phyloP scores from a whole-genome alignment of 2,797 vertebrate genomes.

The Ceryle rudis region DNA sequence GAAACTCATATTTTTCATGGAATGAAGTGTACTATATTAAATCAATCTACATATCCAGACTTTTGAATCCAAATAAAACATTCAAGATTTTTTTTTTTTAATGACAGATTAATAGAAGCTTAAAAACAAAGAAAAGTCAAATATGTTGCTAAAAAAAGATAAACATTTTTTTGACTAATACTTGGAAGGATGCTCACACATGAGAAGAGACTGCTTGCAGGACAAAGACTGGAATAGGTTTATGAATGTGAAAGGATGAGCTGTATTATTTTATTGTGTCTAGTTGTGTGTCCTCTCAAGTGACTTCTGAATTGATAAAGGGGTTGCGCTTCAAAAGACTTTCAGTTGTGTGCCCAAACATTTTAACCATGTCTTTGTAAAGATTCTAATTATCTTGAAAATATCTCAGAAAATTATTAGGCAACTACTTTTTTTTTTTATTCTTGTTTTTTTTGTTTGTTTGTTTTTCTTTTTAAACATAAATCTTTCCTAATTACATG shows the following conservation, averaged over 20 bases:
- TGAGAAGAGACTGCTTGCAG: neutral
- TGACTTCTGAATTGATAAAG: neutral
- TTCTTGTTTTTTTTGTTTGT: too few species aligned
- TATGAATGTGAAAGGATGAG: neutral
- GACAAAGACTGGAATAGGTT: neutral
- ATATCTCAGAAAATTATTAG: neutral
- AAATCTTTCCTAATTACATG: neutral
- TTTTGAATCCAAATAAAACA: constrained; percentile 36
- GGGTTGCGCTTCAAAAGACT: neutral
- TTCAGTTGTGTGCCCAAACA: neutral
- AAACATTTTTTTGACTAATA: neutral
- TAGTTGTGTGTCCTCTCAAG: neutral
- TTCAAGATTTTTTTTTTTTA: neutral
- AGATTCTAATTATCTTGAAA: neutral
- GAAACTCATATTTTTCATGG: neutral
- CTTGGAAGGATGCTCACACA: neutral
- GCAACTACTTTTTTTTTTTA: neutral
- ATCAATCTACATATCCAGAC: neutral
- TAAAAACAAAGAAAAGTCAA: neutral
- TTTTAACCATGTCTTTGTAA: neutral
- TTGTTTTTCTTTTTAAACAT: neutral
- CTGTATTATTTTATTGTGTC: neutral
- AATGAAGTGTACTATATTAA: neutral
- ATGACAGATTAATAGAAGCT: neutral
- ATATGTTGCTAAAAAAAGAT: neutral